Evolutionary conservation across 1,140 invertebrate genomes (phyloP), one percentile per base, ranked within the genome.

Genomic region (Vollenhovia emeryi): DNA sequence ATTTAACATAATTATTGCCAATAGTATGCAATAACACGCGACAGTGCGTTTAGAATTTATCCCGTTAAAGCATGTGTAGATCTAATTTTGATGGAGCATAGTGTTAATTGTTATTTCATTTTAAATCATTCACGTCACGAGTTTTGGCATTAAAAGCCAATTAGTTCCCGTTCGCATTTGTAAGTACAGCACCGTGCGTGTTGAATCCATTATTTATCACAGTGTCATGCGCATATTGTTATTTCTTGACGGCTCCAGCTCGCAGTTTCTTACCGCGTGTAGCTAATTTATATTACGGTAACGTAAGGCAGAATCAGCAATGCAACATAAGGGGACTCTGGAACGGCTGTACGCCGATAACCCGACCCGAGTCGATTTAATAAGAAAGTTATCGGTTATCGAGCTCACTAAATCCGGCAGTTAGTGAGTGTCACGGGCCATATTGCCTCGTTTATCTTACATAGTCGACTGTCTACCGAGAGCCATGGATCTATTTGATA

Each of bases 381-480:
- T 93, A 92, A 92, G 92, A 92, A 92, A 89, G 91, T 91, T 92
- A 92, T 92, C 91, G 90, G 91, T 92, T 92, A 93, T 92, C 89
- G 90, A 87, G 75, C 60, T 87, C 85, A 87, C 89, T 93, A 92
- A 93, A 92, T 92, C 91, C 91, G 87, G 87, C 91, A 92, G 90
- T 92, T 93, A 92, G 91, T 90, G 91, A 91, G 91, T 89, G 92
- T 92, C 91, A 90, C 74, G 87, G 84, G 73, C 84, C 92, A 92
- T 93, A 93, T 93, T 92, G 91, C 86, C 91, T 92, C 92, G 91
- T 93, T 92, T 92, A 92, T 93, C 92, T 93, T 90, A 87, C 89
- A 90, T 85, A 86, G 60, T 86, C 87, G 90, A 66, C 82, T 87
- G 87, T 87, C 87, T 87, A 62, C 87, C 74, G 83, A 73, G 80